Evolutionary conservation across 53 echinoderm and acorn worm genomes (phyloP), one percentile per base, ranked within the genome.

Genomic region (Temnopleurus reevesii): DNA sequence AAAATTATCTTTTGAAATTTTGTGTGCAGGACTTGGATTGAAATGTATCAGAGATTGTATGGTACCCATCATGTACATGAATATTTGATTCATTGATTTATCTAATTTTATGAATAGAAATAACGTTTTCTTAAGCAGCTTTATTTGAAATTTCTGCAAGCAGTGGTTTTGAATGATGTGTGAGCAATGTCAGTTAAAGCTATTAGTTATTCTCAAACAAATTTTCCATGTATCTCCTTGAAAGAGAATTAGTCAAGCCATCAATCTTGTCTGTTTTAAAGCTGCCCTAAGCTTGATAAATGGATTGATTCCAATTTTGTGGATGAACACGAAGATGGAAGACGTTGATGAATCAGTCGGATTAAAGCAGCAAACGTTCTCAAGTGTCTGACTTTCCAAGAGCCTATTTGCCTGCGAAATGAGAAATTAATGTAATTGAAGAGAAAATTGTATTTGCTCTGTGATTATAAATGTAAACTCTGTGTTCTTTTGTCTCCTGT

Each of bases 291-390:
- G 71, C 21, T 41, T 38, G 71, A 66, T 66, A 66, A 66, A 66
- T 66, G 71, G 38, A 38, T 66, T 66, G 71, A 66, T 41, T 66
- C 36, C n/a, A 66, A 66, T 66, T 66, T 38, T 66, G 36, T 19
- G 17, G 19, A n/a, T 38, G 41, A 66, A 66, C 71, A 66, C 71
- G 7, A 38, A 38, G 41, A 36, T n/a, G 35, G 71, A n/a, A n/a
- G 71, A 66, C 71, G 41, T 8, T 66, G 71, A 66, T 41, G 71
- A 66, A 66, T 66, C 8, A 66, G 35, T 7, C 1, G 41, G 71
- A 66, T 38, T 47, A 30, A 61, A 30, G 30, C 7, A 61, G 61
- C 61, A 12, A 19, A 38, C n/a, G 7, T 41, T 36, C 71, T 66
- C 18, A 19, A 12, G 41, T n/a, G 15, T 15, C 71, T 18, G 71